phyloP scores from a whole-genome alignment of 2,113 vertebrate species.

The Rhodinocichla rosea region DNA sequence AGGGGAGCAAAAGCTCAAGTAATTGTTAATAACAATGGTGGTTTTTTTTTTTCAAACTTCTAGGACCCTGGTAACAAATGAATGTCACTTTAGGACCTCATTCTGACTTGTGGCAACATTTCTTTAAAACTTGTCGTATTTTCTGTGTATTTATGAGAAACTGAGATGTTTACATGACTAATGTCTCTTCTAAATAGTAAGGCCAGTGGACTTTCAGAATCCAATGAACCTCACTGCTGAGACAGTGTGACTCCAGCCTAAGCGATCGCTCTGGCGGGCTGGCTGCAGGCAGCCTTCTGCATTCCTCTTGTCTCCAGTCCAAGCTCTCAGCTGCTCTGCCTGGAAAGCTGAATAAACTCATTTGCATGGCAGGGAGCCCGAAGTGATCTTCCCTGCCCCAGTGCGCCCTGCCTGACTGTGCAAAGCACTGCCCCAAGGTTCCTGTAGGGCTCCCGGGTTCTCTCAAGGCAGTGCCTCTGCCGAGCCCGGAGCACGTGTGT shows the following conservation, averaged over 20 bases:
- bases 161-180: not conserved
- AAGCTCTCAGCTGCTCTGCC: not conserved
- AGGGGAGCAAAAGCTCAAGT: not conserved
- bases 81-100: not conserved
- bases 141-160: not conserved
- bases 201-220: not conserved
- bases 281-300: not conserved
- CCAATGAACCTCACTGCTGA: not conserved
- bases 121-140: not conserved
- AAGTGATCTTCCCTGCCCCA: not conserved
- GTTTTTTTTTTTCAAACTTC: not conserved
- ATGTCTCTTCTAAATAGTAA: not conserved
- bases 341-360: not conserved
- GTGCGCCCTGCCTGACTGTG: not conserved
- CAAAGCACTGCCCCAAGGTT: not conserved
- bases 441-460: not conserved
- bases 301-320: not conserved
- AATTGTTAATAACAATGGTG: not conserved
- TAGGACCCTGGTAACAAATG: not conserved
- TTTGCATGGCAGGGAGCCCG: not conserved
- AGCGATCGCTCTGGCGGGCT: not conserved
- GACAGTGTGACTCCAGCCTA: not conserved
- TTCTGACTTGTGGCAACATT: not conserved
- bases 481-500: accelerated
- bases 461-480: not conserved